phyloP scores from a whole-genome alignment of 2,797 vertebrate genomes.

The Myiotriccus ornatus region DNA sequence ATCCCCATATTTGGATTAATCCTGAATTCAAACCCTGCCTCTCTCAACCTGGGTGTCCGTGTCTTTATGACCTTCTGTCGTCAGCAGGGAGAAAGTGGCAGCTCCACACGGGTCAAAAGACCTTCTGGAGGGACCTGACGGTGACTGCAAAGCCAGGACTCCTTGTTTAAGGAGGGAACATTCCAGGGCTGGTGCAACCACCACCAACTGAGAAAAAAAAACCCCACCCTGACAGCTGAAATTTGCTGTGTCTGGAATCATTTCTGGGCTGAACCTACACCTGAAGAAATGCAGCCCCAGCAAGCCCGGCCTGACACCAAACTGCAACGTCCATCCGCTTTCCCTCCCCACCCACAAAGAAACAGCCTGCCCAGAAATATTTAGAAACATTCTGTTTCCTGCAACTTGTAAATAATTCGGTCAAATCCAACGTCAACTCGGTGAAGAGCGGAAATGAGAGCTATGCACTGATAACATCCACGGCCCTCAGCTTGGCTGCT shows the following conservation, averaged over 20 bases:
- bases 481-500: background rate
- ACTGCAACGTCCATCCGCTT: background rate
- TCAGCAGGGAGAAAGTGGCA: background rate
- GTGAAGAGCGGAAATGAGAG: background rate
- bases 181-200: background rate
- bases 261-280: background rate
- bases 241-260: background rate
- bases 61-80: background rate
- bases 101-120: background rate
- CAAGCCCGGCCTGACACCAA: background rate
- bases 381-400: background rate
- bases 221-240: background rate
- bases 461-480: background rate
- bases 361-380: background rate
- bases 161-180: background rate
- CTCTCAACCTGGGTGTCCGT: background rate
- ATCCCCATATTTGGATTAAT: background rate
- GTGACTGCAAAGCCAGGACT: fast-evolving
- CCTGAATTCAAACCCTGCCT: background rate
- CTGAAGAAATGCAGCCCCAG: background rate
- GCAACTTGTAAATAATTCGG: background rate
- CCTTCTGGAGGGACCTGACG: background rate
- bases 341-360: background rate
- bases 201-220: background rate
- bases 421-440: background rate